Conservation (phyloP, 2,113 vertebrate genomes). For the Oncorhynchus keta region DNA sequence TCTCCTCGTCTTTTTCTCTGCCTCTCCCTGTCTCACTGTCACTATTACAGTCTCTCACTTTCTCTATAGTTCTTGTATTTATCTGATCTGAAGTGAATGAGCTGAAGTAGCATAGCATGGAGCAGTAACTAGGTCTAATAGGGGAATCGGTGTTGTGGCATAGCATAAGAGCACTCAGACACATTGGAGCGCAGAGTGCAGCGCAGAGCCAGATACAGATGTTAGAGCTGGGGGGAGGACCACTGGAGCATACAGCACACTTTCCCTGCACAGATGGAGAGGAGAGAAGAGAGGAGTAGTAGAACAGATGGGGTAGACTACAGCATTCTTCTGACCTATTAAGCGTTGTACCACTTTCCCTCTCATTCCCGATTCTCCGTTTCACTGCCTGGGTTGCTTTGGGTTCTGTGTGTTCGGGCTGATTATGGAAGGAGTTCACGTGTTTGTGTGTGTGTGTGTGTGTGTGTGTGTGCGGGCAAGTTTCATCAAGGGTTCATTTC, state of each 20-base stretch:
- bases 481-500: too few species aligned
- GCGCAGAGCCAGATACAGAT: neutral
- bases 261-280: neutral
- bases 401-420: constrained; percentile 22
- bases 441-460: neutral
- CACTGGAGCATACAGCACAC: neutral
- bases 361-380: neutral
- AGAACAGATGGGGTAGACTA: neutral
- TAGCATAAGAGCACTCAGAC: too few species aligned
- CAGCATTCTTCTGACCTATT: neutral
- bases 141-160: too few species aligned
- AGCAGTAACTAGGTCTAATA: too few species aligned
- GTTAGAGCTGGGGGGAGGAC: neutral
- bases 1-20: neutral
- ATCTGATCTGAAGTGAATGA: too few species aligned
- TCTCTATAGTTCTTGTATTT: too few species aligned
- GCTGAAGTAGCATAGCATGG: too few species aligned
- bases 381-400: neutral
- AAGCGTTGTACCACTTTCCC: neutral
- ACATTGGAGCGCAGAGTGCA: too few species aligned
- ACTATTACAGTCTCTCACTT: neutral
- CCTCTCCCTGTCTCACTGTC: neutral
- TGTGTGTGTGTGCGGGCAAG: too few species aligned
- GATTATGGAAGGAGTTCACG: constrained; percentile 31
- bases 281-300: neutral